Base-by-base conservation (phyloP, 1,140 invertebrate species). In the Meloidogyne chitwoodi region DNA sequence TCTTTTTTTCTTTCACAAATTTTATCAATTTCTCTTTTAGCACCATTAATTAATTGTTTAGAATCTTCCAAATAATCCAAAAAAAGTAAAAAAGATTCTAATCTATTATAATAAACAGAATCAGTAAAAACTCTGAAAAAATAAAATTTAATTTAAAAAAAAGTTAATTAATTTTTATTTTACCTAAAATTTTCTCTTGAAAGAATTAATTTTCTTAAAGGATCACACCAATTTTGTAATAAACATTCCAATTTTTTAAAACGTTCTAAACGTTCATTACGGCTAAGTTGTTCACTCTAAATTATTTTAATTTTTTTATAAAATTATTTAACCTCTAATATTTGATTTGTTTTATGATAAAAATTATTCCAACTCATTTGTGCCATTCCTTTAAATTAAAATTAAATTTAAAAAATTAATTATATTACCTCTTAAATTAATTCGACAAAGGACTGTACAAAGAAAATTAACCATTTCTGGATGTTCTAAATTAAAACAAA, bases 281-380 rank as follows among this genome's bases (percentile, higher is more conserved):
- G 31, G 29, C 44, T 29, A 14, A 73, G 34, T 24, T 74, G 73
- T 24, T 79, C 70, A 31, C 22, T 62, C 48, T 81, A 34, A 24
- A 67, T 78, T 16, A 44, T 38, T 29, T 34, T 44, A 38, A 29
- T 24, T 64, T 38, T 61, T 29, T 48, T 27, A 38, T 63, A 16
- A 38, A 63, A 76, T 19, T 38, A 10, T 29, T 10, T n/a, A 56
- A 80, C 80, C 24, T 82, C 68, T 2, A 82, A 38, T 8, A 27
- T 75, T 65, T 83, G 61, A 34, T 77, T 76, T 34, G 83, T 75
- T 79, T 82, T 82, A 44, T 78, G 38, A 62, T 82, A 82, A 72
- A 82, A 82, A 41, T 75, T 80, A 61, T 82, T 78, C 80, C 80
- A 82, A 16, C 79, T 82, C n/a, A 82, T 61, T 19, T 81, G 72